phyloP scores from a whole-genome alignment of 2,797 vertebrate genomes.

The Australoheros facetus region DNA sequence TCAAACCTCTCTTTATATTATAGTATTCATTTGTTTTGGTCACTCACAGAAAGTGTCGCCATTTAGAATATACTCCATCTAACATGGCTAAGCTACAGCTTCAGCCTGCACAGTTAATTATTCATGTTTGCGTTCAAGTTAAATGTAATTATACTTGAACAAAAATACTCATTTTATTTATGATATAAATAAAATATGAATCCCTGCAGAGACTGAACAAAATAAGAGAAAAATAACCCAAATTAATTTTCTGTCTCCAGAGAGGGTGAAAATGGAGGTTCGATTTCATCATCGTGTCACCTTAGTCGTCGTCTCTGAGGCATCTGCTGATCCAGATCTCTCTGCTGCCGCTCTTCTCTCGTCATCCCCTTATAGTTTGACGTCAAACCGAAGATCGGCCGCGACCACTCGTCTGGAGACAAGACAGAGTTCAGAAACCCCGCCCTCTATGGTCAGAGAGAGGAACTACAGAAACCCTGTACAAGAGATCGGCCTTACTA shows the following conservation, averaged over 20 bases:
- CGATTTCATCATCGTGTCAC: slow-evolving; percentile 57
- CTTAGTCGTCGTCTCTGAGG: slow-evolving; percentile 90
- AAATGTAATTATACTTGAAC: too few species aligned
- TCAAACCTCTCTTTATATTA: too few species aligned
- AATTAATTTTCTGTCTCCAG: too few species aligned
- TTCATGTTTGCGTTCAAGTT: neutral
- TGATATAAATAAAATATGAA: too few species aligned
- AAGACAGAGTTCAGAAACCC: neutral
- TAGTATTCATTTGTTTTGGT: too few species aligned
- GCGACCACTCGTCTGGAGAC: slow-evolving; percentile 92
- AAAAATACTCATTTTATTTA: too few species aligned
- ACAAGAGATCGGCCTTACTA: slow-evolving; percentile 76
- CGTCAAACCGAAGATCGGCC: slow-evolving; percentile 95
- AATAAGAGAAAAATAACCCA: too few species aligned
- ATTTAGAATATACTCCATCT: neutral
- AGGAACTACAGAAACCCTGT: accelerated
- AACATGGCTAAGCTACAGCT: neutral
- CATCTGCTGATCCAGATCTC: slow-evolving; percentile 97
- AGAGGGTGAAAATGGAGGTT: neutral
- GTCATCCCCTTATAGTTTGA: slow-evolving; percentile 99
- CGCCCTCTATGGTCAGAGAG: accelerated
- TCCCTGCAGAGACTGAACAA: neutral
- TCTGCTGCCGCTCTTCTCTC: slow-evolving; percentile 95
- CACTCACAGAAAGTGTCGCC: neutral
- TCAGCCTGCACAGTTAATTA: neutral